Conservation (phyloP, 2,797 vertebrate species). For the Lagocephalus sceleratus region DNA sequence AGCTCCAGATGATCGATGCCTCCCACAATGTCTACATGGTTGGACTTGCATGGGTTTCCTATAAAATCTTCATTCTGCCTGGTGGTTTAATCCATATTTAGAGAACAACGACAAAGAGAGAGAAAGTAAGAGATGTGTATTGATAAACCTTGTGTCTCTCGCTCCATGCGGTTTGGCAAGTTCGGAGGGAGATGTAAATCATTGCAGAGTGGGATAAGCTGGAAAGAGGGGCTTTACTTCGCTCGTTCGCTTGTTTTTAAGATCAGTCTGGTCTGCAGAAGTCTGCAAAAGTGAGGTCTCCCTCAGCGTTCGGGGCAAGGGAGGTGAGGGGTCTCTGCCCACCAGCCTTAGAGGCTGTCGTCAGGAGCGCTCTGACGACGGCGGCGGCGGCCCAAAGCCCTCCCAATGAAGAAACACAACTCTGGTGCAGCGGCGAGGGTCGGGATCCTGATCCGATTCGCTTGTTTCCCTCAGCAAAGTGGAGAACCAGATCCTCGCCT, state of each 20-base stretch:
- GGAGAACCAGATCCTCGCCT: too few relatives aligned
- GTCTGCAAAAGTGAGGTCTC: constrained; percentile 44
- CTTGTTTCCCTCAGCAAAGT: too few relatives aligned
- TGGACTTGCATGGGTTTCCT: constrained; percentile 67
- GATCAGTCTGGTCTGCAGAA: constrained; percentile 70
- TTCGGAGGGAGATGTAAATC: constrained; percentile 77
- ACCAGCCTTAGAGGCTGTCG: constrained; percentile 62
- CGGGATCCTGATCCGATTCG: neutral
- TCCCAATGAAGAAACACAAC: constrained; percentile 41
- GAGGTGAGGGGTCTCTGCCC: constrained; percentile 69
- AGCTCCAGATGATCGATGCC: constrained; percentile 55
- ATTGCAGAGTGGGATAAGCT: constrained; percentile 61
- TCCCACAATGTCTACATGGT: constrained; percentile 59
- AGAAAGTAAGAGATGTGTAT: constrained; percentile 40
- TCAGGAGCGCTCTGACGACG: constrained; percentile 54
- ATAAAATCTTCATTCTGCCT: constrained; percentile 38
- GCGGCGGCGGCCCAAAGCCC: constrained; percentile 57
- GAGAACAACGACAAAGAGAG: constrained; percentile 11
- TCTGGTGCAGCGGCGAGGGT: constrained; percentile 37
- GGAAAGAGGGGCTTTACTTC: constrained; percentile 36
- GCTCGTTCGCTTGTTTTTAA: constrained; percentile 9
- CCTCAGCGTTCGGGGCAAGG: constrained; percentile 44
- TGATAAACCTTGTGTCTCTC: constrained; percentile 43
- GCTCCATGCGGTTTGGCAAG: constrained; percentile 71
- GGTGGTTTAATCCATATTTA: constrained; percentile 28